Percentiles rank a stretch among this genome's conserved stretches.
phyloP scores from a whole-genome alignment of 1,140 invertebrate species.

The Zophobas atratus region DNA sequence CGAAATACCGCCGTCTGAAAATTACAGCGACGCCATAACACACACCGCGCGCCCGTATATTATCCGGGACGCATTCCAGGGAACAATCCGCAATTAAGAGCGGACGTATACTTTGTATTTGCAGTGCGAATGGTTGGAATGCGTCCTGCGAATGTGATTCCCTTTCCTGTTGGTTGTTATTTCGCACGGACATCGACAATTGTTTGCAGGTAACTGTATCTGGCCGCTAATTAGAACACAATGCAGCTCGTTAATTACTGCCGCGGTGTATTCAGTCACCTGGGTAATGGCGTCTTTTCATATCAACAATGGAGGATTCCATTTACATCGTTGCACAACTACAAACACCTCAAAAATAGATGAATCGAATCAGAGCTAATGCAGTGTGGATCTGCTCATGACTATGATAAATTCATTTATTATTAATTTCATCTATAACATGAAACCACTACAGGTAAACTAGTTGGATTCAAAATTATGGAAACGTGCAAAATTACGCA shows the following conservation, averaged over 20 bases:
- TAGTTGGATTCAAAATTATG: too few relatives aligned
- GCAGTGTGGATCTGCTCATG: background rate
- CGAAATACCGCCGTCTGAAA: constrained; percentile 53
- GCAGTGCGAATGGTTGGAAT: constrained; percentile 39
- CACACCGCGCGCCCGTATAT: constrained; percentile 50
- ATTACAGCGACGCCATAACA: constrained; percentile 52
- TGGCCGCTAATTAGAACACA: constrained; percentile 40
- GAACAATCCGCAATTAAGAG: constrained; percentile 51
- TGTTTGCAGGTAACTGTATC: constrained; percentile 41
- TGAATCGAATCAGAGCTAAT: constrained; percentile 16
- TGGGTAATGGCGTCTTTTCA: constrained; percentile 40
- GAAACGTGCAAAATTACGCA: too few relatives aligned
- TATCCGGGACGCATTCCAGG: constrained; percentile 50
- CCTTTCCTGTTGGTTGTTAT: constrained; percentile 29
- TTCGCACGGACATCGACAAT: constrained; percentile 37
- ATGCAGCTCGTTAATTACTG: constrained; percentile 35
- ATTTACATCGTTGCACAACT: constrained; percentile 15
- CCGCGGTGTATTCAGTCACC: constrained; percentile 30
- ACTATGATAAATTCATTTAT: background rate
- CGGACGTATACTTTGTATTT: constrained; percentile 48
- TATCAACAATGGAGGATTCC: constrained; percentile 25
- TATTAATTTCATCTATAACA: background rate
- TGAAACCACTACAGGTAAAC: too few relatives aligned
- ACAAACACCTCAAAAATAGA: constrained; percentile 16
- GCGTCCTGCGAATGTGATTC: constrained; percentile 27